Percentiles rank a stretch among this genome's conserved stretches.
phyloP scores from a whole-genome alignment of 2,888 invertebrate species.

The Melieria omissa region DNA sequence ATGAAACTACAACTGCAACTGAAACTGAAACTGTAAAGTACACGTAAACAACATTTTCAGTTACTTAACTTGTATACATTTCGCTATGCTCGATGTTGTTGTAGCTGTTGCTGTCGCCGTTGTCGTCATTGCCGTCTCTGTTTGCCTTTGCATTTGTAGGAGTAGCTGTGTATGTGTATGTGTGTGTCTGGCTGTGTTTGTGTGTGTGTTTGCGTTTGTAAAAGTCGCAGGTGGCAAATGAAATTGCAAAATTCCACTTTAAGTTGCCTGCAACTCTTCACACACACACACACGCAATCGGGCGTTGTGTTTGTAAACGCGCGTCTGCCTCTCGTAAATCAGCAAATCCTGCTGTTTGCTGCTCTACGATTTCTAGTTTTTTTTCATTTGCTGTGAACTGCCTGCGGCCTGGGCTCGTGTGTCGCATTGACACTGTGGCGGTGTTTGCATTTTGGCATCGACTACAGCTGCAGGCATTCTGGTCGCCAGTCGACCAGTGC shows the following conservation, averaged over 20 bases:
- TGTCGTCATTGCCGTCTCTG: background rate
- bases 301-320: too few relatives aligned
- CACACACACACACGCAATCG: too few relatives aligned
- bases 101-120: background rate
- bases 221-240: conserved; percentile 44
- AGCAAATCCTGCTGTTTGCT: too few relatives aligned
- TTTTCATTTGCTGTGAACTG: too few relatives aligned
- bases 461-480: too few relatives aligned
- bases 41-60: conserved; percentile 49
- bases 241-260: conserved; percentile 32
- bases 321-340: too few relatives aligned
- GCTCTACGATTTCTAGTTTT: too few relatives aligned
- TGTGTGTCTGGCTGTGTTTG: conserved; percentile 1
- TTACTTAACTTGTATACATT: conserved; percentile 39
- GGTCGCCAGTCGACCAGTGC: too few relatives aligned
- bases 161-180: background rate
- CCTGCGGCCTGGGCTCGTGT: too few relatives aligned
- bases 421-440: too few relatives aligned
- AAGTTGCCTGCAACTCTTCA: too few relatives aligned
- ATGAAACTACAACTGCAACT: conserved; percentile 27
- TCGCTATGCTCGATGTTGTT: conserved; percentile 9
- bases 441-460: too few relatives aligned
- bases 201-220: conserved; percentile 3
- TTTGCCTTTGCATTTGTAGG: background rate
- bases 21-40: conserved; percentile 26